These are phyloP conservation scores for Turnix velox DNA, from an alignment of 2,113 vertebrate genomes.

Conservation along the genomic window DNA sequence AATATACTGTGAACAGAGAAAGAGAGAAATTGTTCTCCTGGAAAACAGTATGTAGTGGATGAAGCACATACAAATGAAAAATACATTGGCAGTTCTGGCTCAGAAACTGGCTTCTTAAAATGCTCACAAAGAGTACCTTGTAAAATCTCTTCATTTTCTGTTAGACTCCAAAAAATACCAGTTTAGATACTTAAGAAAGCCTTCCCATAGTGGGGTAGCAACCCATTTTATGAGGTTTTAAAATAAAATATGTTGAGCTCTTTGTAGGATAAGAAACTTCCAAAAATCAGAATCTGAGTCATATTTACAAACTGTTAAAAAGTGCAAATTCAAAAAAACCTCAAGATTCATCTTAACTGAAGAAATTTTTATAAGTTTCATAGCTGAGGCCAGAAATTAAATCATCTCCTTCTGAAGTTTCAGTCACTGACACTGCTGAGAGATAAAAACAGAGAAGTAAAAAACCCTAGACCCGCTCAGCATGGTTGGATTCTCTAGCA, in stretches of 20 bases:
- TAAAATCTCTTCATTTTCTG: background rate
- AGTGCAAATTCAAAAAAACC: too few relatives aligned
- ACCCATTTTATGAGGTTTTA: background rate
- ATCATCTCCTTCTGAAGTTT: background rate
- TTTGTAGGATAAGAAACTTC: background rate
- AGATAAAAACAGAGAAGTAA: background rate
- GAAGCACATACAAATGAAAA: background rate
- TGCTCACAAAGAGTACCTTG: background rate
- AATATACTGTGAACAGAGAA: slow-evolving; percentile 79
- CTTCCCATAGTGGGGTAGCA: background rate
- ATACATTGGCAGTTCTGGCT: background rate
- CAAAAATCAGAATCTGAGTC: background rate
- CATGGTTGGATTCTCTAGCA: background rate
- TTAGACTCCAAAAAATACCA: background rate
- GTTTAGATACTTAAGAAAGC: background rate
- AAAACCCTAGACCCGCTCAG: background rate
- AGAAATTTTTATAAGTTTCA: background rate
- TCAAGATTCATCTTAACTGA: background rate
- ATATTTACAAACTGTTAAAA: too few relatives aligned
- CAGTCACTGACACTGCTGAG: background rate
- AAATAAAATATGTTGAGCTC: background rate
- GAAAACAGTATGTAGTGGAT: background rate
- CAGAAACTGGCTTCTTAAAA: background rate
- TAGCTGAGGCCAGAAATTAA: background rate
- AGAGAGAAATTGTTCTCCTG: background rate